Base-by-base conservation (phyloP, 2,797 vertebrate species). In the Chelon labrosus region DNA sequence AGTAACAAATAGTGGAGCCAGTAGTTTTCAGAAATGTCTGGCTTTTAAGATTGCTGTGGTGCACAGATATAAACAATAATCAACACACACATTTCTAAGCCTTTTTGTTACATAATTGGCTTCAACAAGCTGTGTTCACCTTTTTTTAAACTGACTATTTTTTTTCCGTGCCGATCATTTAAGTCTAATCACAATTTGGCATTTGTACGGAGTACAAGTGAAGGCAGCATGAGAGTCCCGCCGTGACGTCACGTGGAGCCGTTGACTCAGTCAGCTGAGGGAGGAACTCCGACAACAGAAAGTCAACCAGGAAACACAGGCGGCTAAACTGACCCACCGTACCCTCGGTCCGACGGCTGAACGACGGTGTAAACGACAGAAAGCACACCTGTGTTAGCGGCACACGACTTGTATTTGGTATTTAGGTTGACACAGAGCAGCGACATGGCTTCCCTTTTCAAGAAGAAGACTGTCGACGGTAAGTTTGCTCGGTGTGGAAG, bases 401-500 rank as follows among this genome's bases (percentile, higher is more conserved):
- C 49, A 27, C 37, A 63, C 47, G 47, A 55, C 19, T 83, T 47
- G 0, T 66, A 22, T 70, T 82, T 62, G 1, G 5, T 44, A 35
- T 67, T 60, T 64, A 63, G 16, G 37, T 79, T n/a, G 2, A 70
- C 2, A 80, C 9, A 72, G 44, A 82, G 25, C 61, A 56, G 55
- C 75, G 77, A 76, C 87, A 99, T 99, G 97, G 96, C 96, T 70
- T 97, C 95, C 53, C 89, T 98, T 69, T 98, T 99, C 89, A 99
- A 98, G 95, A 99, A 97, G 96, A 98, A 98, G 91, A 99, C 97
- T 0, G 96, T 96, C 50, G 97, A 99, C 10, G 97, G 97, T 99
- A 92, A 98, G 97, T 95, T 91, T 74, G 65, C 57, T 79, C 8
- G 13, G 66, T 73, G 67, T 68, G 27, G 39, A 46, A n/a, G 7